A percentile compares a stretch with the other conserved stretches of the same genome.
Evolutionary conservation across 2,797 vertebrate genomes (phyloP).

Genomic region (Streptopelia turtur): DNA sequence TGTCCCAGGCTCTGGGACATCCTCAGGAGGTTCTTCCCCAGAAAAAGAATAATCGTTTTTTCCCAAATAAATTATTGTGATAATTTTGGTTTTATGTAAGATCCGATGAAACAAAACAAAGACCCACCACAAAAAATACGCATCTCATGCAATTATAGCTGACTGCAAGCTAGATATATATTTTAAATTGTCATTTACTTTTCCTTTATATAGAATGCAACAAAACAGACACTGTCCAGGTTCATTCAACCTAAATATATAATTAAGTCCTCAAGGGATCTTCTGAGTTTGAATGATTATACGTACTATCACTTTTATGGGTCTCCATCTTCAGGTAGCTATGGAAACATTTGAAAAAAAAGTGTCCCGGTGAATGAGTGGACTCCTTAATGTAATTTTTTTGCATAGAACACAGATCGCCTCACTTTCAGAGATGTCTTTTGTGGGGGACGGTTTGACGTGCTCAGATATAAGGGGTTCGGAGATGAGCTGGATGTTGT

Average conservation of each 20-base stretch:
- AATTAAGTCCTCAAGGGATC: neutral
- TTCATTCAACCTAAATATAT: neutral
- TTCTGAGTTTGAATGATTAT: neutral
- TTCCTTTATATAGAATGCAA: neutral
- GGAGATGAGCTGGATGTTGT: neutral
- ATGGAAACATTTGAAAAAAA: neutral
- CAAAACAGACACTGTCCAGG: neutral
- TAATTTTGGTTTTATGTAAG: neutral
- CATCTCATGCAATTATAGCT: neutral
- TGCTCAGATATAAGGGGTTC: fast-evolving
- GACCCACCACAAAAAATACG: neutral
- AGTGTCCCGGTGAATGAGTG: neutral
- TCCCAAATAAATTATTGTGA: neutral
- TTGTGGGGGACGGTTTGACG: neutral
- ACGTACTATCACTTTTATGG: neutral
- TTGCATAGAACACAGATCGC: neutral
- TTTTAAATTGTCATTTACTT: neutral
- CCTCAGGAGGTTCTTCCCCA: neutral
- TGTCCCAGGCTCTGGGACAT: neutral
- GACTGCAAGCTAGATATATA: neutral
- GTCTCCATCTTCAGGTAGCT: neutral
- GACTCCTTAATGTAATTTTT: neutral
- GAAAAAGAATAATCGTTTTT: no score
- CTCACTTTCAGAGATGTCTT: neutral
- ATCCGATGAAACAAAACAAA: neutral